Base-by-base conservation (phyloP, 2,888 invertebrate genomes). In the Ceramica pisi region DNA sequence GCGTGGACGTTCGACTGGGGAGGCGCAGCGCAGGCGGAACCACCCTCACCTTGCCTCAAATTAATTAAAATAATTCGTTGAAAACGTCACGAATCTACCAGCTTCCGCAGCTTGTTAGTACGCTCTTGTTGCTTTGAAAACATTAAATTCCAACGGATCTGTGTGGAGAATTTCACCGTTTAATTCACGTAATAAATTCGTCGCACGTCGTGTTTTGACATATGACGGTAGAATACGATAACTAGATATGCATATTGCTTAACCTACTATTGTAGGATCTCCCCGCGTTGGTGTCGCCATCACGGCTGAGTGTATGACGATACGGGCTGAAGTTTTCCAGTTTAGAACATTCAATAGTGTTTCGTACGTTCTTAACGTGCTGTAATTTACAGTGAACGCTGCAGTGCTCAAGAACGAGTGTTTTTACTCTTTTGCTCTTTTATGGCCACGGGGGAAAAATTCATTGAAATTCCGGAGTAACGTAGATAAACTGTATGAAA, bases 1-100 rank as follows among this genome's bases (percentile, higher is more conserved):
- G 75, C 60, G 72, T 75, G 70, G 76, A 51, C 69, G 67, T 67
- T 76, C 71, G 55, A 68, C 65, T 69, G 72, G 82, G 80, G 80
- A 73, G 73, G 69, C 75, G 76, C 75, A 76, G 78, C 55, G 74
- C 65, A 71, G 78, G 75, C 74, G 78, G 75, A 80, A 81, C 81
- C 79, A 69, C 83, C 81, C 82, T 82, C 78, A 83, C 86, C 87
- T 86, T 83, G 86, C 82, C 83, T 86, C 87, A 88, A 87, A 90
- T 91, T 91, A 90, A 91, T 91, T 91, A 91, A 91, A 91, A 91
- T 90, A 88, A 90, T 89, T 89, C 85, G 83, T 86, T 87, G 86
- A 86, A 90, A 90, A 87, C 86, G 89, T 89, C 89, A 88, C 85
- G 87, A 87, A 89, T 88, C 86, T 86, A 84, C 83, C 87, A 87